Conservation (phyloP, 2,797 vertebrate species). For the Lemur catta region DNA sequence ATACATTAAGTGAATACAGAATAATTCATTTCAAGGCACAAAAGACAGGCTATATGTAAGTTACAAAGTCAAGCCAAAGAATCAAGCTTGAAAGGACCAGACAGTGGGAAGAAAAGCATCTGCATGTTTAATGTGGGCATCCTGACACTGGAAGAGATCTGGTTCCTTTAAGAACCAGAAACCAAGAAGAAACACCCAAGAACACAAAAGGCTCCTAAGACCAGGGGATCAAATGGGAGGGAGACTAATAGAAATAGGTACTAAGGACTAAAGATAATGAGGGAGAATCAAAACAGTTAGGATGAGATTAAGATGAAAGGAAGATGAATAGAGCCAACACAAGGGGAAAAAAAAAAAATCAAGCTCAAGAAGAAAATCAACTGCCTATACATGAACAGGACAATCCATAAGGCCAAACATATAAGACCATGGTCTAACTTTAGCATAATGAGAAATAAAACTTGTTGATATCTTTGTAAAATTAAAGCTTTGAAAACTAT, state of each 20-base stretch:
- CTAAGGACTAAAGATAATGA: conserved; percentile 15
- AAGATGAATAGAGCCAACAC: neutral
- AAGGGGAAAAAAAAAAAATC: neutral
- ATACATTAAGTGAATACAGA: neutral
- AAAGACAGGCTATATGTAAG: neutral
- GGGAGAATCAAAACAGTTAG: neutral
- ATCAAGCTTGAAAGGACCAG: neutral
- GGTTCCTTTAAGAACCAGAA: conserved; percentile 9
- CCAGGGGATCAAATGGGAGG: neutral
- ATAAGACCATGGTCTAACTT: neutral
- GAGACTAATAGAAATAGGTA: conserved; percentile 16
- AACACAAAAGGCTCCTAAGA: neutral
- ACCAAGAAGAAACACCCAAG: conserved; percentile 3
- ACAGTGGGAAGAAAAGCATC: conserved; percentile 15
- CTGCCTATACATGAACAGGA: neutral
- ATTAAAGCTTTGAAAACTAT: conserved; percentile 29
- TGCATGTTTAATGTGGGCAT: neutral
- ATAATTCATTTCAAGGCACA: conserved; percentile 23
- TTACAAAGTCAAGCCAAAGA: conserved; percentile 6
- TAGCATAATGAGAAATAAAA: conserved; percentile 38
- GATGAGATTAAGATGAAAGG: conserved; percentile 17
- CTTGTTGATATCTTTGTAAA: conserved; percentile 1
- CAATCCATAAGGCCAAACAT: neutral
- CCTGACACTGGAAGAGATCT: conserved; percentile 25
- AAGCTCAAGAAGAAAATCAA: conserved; percentile 39